These are phyloP conservation scores for Bovichtus variegatus DNA, from an alignment of 2,797 vertebrate species.

Conservation along the genomic window DNA sequence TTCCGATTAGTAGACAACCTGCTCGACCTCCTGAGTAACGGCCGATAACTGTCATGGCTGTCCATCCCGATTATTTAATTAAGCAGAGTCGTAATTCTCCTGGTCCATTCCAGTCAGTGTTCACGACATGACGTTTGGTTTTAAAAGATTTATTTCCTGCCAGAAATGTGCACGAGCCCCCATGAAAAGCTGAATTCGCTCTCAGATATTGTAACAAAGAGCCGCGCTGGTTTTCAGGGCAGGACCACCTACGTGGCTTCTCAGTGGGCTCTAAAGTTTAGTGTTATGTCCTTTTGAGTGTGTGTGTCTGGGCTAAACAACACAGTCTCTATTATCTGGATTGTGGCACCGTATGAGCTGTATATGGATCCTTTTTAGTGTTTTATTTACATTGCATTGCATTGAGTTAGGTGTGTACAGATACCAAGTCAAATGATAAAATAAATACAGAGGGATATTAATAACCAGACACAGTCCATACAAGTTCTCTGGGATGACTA, in stretches of 20 bases:
- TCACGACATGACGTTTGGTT: not conserved
- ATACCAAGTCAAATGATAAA: conserved; percentile 46
- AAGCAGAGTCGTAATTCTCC: not conserved
- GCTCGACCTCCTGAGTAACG: too few species aligned
- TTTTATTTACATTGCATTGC: conserved; percentile 50
- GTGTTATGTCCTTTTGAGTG: not conserved
- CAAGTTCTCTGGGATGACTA: conserved; percentile 25
- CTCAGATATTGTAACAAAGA: not conserved
- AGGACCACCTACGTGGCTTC: not conserved
- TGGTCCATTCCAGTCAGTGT: conserved; percentile 5
- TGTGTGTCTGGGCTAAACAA: conserved; percentile 11
- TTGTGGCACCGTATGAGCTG: conserved; percentile 21
- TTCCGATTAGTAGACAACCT: too few species aligned
- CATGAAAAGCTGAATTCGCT: conserved; percentile 8
- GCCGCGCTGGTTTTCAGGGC: not conserved
- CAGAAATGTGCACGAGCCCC: not conserved
- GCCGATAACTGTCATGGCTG: too few species aligned
- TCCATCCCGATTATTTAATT: not conserved
- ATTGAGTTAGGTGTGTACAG: conserved; percentile 27
- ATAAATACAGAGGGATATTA: conserved; percentile 47
- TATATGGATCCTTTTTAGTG: not conserved
- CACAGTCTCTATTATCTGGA: conserved; percentile 29
- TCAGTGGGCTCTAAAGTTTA: not conserved
- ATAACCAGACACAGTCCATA: conserved; percentile 13
- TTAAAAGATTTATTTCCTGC: conserved; percentile 11